Conservation (phyloP, 2,113 vertebrate species). For the Prietella phreatophila region DNA sequence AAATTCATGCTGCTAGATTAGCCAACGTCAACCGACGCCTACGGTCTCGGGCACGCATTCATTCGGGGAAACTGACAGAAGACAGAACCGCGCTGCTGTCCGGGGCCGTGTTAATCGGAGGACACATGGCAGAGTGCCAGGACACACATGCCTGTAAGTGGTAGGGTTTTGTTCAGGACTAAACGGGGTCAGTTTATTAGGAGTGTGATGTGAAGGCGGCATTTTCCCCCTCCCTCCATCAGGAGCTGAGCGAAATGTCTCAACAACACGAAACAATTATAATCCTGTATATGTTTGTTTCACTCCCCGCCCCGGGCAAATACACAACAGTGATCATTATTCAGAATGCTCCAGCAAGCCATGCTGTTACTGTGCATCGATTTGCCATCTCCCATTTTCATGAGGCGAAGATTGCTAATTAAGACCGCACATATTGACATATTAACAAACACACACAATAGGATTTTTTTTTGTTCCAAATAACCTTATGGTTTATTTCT, state of each 20-base stretch:
- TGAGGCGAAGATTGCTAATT: slow-evolving; percentile 36
- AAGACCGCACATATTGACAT: slow-evolving; percentile 50
- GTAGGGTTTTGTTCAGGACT: slow-evolving; percentile 56
- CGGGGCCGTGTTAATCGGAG: slow-evolving; percentile 68
- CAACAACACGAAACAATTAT: not conserved
- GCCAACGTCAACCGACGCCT: slow-evolving; percentile 16
- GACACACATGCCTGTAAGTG: slow-evolving; percentile 54
- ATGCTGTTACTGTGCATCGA: slow-evolving; percentile 38
- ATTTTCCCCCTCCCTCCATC: not conserved
- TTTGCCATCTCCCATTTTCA: slow-evolving; percentile 34
- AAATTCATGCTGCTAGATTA: slow-evolving; percentile 8
- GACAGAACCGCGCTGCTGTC: slow-evolving; percentile 59
- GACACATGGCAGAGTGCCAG: slow-evolving; percentile 68
- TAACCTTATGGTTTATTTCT: slow-evolving; percentile 65
- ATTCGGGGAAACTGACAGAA: slow-evolving; percentile 55
- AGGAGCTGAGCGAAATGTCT: not conserved
- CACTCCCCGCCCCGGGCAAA: not conserved
- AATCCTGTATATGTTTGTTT: not conserved
- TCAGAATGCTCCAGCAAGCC: not conserved
- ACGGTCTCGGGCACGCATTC: slow-evolving; percentile 23
- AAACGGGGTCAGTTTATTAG: slow-evolving; percentile 4
- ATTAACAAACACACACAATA: slow-evolving; percentile 28
- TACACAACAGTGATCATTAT: not conserved
- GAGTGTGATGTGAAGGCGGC: not conserved
- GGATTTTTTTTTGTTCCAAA: slow-evolving; percentile 46